Evolutionary conservation across 1,140 invertebrate species (phyloP).

Genomic region (Drosophila aff.): DNA sequence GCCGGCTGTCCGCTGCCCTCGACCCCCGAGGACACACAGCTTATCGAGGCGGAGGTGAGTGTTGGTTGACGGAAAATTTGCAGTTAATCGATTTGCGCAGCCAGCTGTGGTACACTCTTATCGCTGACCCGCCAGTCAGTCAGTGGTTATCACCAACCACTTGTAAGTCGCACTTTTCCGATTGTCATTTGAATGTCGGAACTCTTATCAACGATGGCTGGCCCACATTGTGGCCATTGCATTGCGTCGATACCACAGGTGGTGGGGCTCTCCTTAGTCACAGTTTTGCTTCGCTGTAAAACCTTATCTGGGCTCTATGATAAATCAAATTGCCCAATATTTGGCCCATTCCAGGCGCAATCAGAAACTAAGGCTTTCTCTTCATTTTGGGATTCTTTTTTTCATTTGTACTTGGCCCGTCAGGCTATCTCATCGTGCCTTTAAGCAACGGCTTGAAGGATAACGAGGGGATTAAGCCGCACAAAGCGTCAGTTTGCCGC

Average conservation of each 20-base stretch:
- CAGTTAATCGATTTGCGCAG: slow-evolving; percentile 32
- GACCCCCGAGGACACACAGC: slow-evolving; percentile 93
- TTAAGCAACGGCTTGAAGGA: slow-evolving; percentile 11
- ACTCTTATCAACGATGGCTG: slow-evolving; percentile 32
- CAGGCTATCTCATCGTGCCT: slow-evolving; percentile 11
- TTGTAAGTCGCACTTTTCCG: slow-evolving; percentile 31
- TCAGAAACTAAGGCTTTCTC: not conserved
- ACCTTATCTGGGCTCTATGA: slow-evolving; percentile 22
- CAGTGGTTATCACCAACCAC: slow-evolving; percentile 44
- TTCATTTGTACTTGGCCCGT: slow-evolving; percentile 4
- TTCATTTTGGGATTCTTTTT: slow-evolving; percentile 1
- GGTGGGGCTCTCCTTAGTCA: slow-evolving; percentile 1
- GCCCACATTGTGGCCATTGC: slow-evolving; percentile 4
- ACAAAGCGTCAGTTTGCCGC: slow-evolving; percentile 2
- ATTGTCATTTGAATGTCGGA: slow-evolving; percentile 56
- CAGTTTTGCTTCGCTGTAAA: slow-evolving; percentile 7
- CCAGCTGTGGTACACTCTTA: slow-evolving; percentile 28
- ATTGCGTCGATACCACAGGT: slow-evolving; percentile 9
- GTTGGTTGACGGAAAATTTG: slow-evolving; percentile 5
- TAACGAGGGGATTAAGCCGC: slow-evolving; percentile 35
- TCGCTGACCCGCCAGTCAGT: slow-evolving; percentile 50
- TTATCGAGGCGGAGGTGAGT: slow-evolving; percentile 90
- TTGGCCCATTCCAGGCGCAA: not conserved
- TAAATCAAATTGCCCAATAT: slow-evolving; percentile 33
- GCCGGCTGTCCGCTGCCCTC: slow-evolving; percentile 93